These are phyloP conservation scores for Burhinus bistriatus DNA, from an alignment of 2,113 vertebrate species.

Conservation along the genomic window DNA sequence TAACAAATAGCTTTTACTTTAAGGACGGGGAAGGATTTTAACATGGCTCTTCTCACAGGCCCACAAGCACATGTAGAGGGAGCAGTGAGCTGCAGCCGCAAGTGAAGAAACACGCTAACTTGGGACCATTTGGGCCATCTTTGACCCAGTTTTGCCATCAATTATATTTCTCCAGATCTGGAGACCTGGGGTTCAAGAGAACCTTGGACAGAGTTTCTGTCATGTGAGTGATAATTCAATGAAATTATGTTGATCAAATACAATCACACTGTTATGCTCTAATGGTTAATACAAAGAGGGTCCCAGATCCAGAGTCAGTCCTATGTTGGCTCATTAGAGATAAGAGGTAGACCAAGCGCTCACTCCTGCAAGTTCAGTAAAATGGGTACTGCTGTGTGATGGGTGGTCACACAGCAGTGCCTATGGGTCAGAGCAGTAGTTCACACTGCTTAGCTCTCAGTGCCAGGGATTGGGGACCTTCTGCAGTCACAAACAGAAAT, in stretches of 20 bases:
- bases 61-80: background rate
- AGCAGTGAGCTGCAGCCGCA: background rate
- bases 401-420: background rate
- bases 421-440: background rate
- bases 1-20: background rate
- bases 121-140: background rate
- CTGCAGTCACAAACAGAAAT: background rate
- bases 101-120: background rate
- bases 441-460: background rate
- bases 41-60: background rate
- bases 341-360: background rate
- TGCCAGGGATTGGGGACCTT: background rate
- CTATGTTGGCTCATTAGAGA: background rate
- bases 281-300: background rate
- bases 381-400: background rate
- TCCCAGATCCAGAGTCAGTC: background rate
- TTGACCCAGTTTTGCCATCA: background rate
- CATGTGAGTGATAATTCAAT: background rate
- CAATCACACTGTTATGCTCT: background rate
- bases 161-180: background rate
- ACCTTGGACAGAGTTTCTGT: background rate
- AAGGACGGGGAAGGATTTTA: background rate
- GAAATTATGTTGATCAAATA: background rate
- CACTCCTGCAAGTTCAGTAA: background rate
- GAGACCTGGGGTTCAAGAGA: background rate